These are phyloP conservation scores for Lycia hirtaria DNA, from an alignment of 2,888 invertebrate genomes.

Conservation along the genomic window DNA sequence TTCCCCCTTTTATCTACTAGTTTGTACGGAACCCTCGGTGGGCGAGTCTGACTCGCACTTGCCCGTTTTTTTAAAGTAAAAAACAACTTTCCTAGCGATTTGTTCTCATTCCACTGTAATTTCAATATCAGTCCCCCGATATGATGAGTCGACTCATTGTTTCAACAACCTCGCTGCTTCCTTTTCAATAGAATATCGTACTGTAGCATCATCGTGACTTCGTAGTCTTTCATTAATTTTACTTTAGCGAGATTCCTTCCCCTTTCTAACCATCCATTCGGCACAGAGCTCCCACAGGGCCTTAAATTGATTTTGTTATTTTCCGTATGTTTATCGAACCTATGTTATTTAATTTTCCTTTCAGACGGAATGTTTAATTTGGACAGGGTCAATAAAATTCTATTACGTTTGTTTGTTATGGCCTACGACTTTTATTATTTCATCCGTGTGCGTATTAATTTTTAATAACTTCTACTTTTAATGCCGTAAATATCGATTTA, in stretches of 20 bases:
- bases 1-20: too few relatives aligned
- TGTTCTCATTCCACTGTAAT: constrained; percentile 32
- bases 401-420: constrained; percentile 40
- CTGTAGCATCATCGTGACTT: constrained; percentile 62
- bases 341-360: constrained; percentile 31
- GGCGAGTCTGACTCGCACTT: too few relatives aligned
- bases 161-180: constrained; percentile 54
- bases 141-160: constrained; percentile 54
- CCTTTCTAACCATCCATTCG: constrained; percentile 54
- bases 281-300: constrained; percentile 51
- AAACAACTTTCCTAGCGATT: constrained; percentile 8
- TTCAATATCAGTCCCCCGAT: constrained; percentile 40
- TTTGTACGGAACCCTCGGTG: too few relatives aligned
- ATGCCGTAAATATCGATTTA: neutral
- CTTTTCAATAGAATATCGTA: constrained; percentile 52
- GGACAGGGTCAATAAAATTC: constrained; percentile 40
- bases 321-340: constrained; percentile 48
- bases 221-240: constrained; percentile 62
- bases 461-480: constrained; percentile 17
- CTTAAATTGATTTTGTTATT: constrained; percentile 67
- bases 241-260: constrained; percentile 53
- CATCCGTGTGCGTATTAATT: constrained; percentile 17
- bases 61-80: constrained; percentile 1
- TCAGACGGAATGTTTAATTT: constrained; percentile 38
- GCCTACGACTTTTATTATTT: constrained; percentile 31